Evolutionary conservation across 2,888 invertebrate species (phyloP).

Genomic region (Idaea straminata): DNA sequence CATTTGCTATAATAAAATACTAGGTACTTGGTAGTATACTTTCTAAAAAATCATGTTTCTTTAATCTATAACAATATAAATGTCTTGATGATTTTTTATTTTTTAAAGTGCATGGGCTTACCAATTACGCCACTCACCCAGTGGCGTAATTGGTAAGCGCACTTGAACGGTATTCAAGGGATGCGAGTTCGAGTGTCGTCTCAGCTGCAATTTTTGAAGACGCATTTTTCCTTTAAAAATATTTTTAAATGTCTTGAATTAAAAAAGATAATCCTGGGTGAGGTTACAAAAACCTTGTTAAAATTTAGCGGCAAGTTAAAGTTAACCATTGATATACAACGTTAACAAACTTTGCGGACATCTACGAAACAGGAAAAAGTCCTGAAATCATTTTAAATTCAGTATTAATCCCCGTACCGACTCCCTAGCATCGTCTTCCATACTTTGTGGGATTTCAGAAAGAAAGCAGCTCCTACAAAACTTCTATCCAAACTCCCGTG

Average conservation of each 20-base stretch:
- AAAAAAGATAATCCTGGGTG: constrained; percentile 12
- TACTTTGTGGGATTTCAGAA: constrained; percentile 73
- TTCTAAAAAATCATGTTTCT: too few species aligned
- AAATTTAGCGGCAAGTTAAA: constrained; percentile 41
- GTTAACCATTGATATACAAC: constrained; percentile 54
- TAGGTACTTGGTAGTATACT: too few species aligned
- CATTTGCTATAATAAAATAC: too few species aligned
- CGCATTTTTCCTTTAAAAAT: too few species aligned
- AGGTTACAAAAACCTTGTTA: constrained; percentile 44
- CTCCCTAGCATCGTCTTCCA: constrained; percentile 64
- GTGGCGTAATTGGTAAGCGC: too few species aligned
- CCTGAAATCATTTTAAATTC: constrained; percentile 72
- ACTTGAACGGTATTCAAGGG: too few species aligned
- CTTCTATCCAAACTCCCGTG: constrained; percentile 71
- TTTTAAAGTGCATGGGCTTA: too few species aligned
- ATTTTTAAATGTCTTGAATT: background rate
- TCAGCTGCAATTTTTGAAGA: too few species aligned
- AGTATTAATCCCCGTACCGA: constrained; percentile 71
- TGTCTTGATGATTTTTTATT: too few species aligned
- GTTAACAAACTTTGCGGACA: constrained; percentile 54
- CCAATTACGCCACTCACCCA: too few species aligned
- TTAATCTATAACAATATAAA: background rate
- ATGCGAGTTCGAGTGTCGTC: too few species aligned
- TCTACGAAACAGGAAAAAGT: constrained; percentile 55
- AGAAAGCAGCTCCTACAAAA: constrained; percentile 72